Base-by-base conservation (phyloP, 1,140 invertebrate species). In the Megalonaias nervosa region DNA sequence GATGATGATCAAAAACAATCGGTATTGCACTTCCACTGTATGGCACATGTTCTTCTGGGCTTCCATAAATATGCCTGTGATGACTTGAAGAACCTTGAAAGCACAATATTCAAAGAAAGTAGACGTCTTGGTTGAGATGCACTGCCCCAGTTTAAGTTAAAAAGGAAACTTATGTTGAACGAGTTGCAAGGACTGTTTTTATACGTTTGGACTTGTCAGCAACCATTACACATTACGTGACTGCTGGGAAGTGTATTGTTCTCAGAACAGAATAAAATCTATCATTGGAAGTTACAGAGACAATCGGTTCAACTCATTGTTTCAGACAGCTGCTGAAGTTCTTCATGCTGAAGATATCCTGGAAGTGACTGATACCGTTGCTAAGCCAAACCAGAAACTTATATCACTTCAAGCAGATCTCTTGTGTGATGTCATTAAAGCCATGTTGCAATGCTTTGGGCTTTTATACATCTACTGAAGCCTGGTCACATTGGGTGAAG, bases 251-350 rank as follows among this genome's bases (percentile, higher is more conserved):
- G 26, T 31, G 26, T 31, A 31, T 31, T 31, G 26, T 2, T 31
- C 26, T 31, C 26, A 31, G 26, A 31, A 4, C 1, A 67, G 65
- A 67, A 26, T 21, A 2, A 31, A 19, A 26, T 17, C 19, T 17
- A 26, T 17, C 48, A 74, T 74, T 48, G 66, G 73, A 21, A 74
- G 67, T 23, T 74, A 74, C 19, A 62, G 64, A 74, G 64, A 74
- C 48, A 74, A 74, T 56, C 64, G 55, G 16, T 74, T 74, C 19
- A 74, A 68, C 61, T 64, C 48, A 13, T 31, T 74, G 4, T 74
- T 74, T 60, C 73, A 74, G 3, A 74, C 64, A 59, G 64, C 65
- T 31, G 64, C 64, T 60, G 73, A 74, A 67, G 67, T 67, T 67
- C 26, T 31, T 67, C 3, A 2, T 67, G 3, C 26, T n/a, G 16